phyloP scores from a whole-genome alignment of 2,888 invertebrate genomes.

The Acleris laterana region DNA sequence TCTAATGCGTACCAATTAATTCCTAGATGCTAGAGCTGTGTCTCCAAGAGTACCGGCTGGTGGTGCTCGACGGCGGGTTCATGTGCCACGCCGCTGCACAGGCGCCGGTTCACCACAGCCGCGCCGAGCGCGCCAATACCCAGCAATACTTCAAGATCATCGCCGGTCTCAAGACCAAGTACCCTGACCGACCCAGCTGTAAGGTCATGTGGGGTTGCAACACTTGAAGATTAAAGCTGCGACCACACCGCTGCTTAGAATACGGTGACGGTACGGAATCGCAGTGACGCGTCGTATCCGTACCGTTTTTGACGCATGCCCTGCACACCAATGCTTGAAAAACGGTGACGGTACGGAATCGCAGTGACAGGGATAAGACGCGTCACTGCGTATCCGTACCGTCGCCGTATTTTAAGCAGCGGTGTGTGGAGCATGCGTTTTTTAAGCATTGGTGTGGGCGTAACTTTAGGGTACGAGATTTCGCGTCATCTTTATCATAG shows the following conservation, averaged over 20 bases:
- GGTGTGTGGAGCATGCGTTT: too few relatives aligned
- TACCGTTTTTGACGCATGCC: too few relatives aligned
- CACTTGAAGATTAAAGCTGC: conserved; percentile 3
- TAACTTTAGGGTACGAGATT: too few relatives aligned
- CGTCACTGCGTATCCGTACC: too few relatives aligned
- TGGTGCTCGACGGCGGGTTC: conserved; percentile 89
- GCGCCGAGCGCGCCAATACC: conserved; percentile 68
- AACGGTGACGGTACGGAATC: too few relatives aligned
- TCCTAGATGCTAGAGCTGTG: conserved; percentile 91
- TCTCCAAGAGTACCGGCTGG: conserved; percentile 88
- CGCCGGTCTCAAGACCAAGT: conserved; percentile 70
- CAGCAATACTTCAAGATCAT: conserved; percentile 79
- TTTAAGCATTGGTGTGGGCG: too few relatives aligned
- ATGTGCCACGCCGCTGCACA: conserved; percentile 86
- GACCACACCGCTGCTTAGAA: too few relatives aligned
- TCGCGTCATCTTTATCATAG: background rate
- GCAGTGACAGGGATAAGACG: too few relatives aligned
- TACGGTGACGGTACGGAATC: too few relatives aligned
- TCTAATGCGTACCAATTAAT: background rate
- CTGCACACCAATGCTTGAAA: too few relatives aligned
- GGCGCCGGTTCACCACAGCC: conserved; percentile 51
- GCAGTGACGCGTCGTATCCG: too few relatives aligned
- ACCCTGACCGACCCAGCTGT: conserved; percentile 73
- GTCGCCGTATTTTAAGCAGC: too few relatives aligned
- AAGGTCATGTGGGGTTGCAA: conserved; percentile 61